Conservation (phyloP, 2,888 invertebrate genomes). For the Nasonovia ribisnigri region DNA sequence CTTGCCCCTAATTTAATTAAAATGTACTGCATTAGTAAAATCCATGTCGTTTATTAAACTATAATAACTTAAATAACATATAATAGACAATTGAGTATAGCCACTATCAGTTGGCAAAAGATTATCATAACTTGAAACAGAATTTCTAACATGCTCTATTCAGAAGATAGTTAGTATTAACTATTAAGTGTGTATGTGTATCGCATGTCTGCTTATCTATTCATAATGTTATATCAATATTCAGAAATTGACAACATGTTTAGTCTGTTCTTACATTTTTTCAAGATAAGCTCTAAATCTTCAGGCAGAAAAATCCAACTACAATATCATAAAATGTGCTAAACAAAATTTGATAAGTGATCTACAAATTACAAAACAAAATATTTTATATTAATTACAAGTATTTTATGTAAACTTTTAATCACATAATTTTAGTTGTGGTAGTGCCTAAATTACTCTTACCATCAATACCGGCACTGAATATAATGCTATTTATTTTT, state of each 20-base stretch:
- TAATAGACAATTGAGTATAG: background rate
- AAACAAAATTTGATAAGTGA: background rate
- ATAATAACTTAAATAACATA: background rate
- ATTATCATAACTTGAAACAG: background rate
- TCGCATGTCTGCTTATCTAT: background rate
- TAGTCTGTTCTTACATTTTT: background rate
- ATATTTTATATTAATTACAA: too few species aligned
- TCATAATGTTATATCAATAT: background rate
- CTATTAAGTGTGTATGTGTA: background rate
- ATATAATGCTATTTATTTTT: background rate
- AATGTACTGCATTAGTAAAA: background rate
- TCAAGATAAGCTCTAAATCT: background rate
- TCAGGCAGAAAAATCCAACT: background rate
- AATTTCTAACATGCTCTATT: background rate
- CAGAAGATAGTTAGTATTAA: background rate
- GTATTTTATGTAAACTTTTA: background rate
- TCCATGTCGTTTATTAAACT: background rate
- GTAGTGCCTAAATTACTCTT: background rate
- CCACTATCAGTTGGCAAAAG: background rate
- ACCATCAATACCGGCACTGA: background rate
- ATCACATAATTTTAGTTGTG: background rate
- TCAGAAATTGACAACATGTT: background rate
- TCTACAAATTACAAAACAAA: background rate
- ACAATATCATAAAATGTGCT: background rate
- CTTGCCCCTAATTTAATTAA: background rate